Evolutionary conservation across 2,797 vertebrate genomes (phyloP).

Genomic region (Micropoecilia bifurca): DNA sequence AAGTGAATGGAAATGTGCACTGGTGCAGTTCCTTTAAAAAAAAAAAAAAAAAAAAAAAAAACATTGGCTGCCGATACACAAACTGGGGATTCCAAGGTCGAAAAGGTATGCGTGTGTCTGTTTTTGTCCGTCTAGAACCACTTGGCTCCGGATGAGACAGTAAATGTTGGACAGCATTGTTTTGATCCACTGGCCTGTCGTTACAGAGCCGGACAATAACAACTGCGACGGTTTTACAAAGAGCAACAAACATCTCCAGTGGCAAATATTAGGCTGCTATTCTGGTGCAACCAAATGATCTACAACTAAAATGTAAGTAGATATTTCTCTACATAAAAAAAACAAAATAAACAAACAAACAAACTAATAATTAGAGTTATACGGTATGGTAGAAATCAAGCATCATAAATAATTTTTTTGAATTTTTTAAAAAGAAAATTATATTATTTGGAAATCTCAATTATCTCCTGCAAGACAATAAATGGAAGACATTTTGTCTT

Average conservation of each 20-base stretch:
- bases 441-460: neutral
- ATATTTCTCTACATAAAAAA: neutral
- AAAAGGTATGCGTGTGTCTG: conserved; percentile 64
- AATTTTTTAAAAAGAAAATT: neutral
- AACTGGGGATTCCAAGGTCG: conserved; percentile 77
- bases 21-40: conserved; percentile 44
- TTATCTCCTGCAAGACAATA: neutral
- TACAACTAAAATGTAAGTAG: neutral
- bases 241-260: conserved; percentile 50
- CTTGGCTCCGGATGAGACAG: conserved; percentile 74
- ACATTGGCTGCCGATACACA: conserved; percentile 77
- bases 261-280: conserved; percentile 8
- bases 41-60: conserved; percentile 47
- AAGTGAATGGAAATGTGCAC: conserved; percentile 64
- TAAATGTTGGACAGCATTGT: conserved; percentile 66
- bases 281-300: conserved; percentile 2
- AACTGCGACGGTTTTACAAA: conserved; percentile 57
- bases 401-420: neutral
- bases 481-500: neutral
- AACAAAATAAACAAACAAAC: neutral
- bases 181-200: conserved; percentile 62
- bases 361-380: neutral
- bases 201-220: conserved; percentile 56
- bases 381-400: neutral
- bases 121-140: conserved; percentile 57